Conservation (phyloP, 2,113 vertebrate species). For the Tetraodon nigroviridis region DNA sequence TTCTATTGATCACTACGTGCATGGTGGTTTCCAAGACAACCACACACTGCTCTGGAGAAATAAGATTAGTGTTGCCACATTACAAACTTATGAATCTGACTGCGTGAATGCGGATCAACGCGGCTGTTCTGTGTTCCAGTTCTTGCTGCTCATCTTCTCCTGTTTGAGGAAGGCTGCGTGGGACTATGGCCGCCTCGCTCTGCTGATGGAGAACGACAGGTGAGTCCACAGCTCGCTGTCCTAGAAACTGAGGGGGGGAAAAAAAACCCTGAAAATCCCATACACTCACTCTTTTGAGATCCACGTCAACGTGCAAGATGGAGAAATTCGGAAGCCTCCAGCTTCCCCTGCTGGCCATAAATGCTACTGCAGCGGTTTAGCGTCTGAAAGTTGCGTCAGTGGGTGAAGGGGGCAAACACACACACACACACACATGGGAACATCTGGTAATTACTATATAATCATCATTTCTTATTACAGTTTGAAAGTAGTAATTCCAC, state of each 20-base stretch:
- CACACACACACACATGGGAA: too few species aligned
- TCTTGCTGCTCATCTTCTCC: constrained; percentile 87
- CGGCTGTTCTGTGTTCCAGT: constrained; percentile 66
- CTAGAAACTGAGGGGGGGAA: not conserved
- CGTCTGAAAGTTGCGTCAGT: not conserved
- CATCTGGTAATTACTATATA: too few species aligned
- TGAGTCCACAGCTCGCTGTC: constrained; percentile 48
- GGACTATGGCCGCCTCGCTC: constrained; percentile 92
- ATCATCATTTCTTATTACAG: too few species aligned
- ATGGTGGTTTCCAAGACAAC: constrained; percentile 76
- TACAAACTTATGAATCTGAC: constrained; percentile 10
- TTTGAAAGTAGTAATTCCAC: too few species aligned
- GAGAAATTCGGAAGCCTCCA: constrained; percentile 25
- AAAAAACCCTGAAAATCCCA: not conserved
- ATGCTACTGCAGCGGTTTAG: constrained; percentile 3
- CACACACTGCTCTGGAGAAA: constrained; percentile 49
- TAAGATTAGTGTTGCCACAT: constrained; percentile 40
- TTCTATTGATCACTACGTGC: constrained; percentile 27
- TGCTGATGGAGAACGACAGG: constrained; percentile 95
- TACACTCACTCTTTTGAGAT: not conserved
- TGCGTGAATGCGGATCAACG: not conserved
- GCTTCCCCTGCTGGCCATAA: constrained; percentile 66
- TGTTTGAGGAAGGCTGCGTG: constrained; percentile 96
- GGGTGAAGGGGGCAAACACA: too few species aligned
- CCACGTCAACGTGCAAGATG: constrained; percentile 33